Evolutionary conservation across 2,888 invertebrate genomes (phyloP).

Genomic region (Axea sp.): DNA sequence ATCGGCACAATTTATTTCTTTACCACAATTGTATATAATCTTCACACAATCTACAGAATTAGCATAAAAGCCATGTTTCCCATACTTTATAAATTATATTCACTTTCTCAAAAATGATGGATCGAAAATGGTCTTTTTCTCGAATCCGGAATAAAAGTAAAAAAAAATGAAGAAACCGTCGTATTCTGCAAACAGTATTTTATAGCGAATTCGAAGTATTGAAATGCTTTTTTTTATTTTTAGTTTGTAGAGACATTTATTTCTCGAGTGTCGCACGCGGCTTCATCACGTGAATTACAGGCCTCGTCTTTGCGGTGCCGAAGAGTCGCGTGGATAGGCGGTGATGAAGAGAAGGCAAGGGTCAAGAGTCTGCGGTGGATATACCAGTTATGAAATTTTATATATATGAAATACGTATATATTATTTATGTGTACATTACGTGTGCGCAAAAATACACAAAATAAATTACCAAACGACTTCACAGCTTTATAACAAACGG

Average conservation of each 20-base stretch:
- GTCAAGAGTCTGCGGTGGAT: slow-evolving; percentile 66
- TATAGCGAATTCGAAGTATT: slow-evolving; percentile 62
- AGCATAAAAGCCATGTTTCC: slow-evolving; percentile 46
- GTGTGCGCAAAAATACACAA: slow-evolving; percentile 1
- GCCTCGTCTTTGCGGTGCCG: slow-evolving; percentile 74
- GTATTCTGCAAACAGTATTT: slow-evolving; percentile 53
- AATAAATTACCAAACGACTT: neutral
- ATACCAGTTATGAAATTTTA: slow-evolving; percentile 61
- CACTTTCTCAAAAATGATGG: slow-evolving; percentile 40
- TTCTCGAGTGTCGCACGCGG: slow-evolving; percentile 78
- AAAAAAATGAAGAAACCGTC: slow-evolving; percentile 24
- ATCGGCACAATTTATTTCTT: slow-evolving; percentile 45
- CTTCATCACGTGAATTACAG: slow-evolving; percentile 79
- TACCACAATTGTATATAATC: slow-evolving; percentile 38
- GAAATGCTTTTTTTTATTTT: slow-evolving; percentile 68
- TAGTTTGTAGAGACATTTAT: slow-evolving; percentile 70
- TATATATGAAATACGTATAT: slow-evolving; percentile 19
- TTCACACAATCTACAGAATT: slow-evolving; percentile 48
- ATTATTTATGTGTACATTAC: slow-evolving; percentile 25
- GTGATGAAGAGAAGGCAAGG: slow-evolving; percentile 69
- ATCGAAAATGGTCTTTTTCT: slow-evolving; percentile 21
- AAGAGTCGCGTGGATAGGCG: slow-evolving; percentile 79
- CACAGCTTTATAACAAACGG: too few species aligned
- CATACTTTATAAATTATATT: slow-evolving; percentile 38
- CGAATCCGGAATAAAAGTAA: slow-evolving; percentile 17